These are phyloP conservation scores for Rotaria magnacalcarata DNA, from an alignment of 2,888 invertebrate genomes.

Conservation along the genomic window DNA sequence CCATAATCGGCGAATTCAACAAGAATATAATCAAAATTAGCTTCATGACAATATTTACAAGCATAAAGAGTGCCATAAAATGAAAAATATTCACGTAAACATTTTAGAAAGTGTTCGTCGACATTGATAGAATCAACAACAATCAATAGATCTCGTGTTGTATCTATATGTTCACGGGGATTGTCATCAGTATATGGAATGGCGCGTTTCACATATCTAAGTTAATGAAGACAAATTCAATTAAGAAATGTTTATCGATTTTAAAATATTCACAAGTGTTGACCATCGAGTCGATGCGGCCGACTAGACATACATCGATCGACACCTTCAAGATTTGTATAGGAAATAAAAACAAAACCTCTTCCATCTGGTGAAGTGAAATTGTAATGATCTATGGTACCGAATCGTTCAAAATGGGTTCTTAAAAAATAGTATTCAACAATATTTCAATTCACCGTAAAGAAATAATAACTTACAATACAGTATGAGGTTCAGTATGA, in stretches of 20 bases:
- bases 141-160: not conserved
- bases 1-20: conserved; percentile 17
- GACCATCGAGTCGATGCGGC: not conserved
- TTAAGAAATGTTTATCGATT: too few species aligned
- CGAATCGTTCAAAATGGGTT: not conserved
- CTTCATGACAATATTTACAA: not conserved
- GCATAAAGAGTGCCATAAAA: not conserved
- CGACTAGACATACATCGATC: not conserved
- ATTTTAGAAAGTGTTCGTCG: not conserved
- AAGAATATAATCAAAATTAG: not conserved
- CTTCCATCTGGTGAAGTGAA: not conserved
- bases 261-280: not conserved
- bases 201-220: conserved; percentile 17
- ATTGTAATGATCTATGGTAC: not conserved
- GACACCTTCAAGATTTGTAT: not conserved
- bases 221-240: not conserved
- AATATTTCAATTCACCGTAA: too few species aligned
- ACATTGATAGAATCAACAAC: not conserved
- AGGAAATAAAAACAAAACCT: not conserved
- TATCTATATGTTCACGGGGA: not conserved
- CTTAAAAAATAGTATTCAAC: not conserved
- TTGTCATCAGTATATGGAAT: not conserved
- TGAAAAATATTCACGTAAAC: not conserved
- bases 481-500: not conserved
- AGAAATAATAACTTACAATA: not conserved